These are phyloP conservation scores for Mormyrus lacerda DNA, from an alignment of 2,113 vertebrate species.

Conservation along the genomic window DNA sequence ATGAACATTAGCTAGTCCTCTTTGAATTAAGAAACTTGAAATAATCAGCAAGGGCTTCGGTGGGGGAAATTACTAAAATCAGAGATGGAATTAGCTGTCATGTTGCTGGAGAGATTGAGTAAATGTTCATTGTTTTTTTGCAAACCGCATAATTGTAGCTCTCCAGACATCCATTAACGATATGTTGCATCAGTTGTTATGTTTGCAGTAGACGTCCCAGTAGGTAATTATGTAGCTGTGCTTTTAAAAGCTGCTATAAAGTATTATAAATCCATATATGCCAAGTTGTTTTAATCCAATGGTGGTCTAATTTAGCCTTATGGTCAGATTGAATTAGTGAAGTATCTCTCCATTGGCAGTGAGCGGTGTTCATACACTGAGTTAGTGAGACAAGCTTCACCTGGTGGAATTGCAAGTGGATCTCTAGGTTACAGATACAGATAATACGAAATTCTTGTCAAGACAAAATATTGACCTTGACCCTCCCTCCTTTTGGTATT, in stretches of 20 bases:
- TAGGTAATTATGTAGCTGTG: neutral
- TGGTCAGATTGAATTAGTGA: neutral
- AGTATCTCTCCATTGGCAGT: neutral
- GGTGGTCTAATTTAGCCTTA: neutral
- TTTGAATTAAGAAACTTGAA: neutral
- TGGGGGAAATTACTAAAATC: neutral
- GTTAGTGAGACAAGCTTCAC: neutral
- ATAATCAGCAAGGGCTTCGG: neutral
- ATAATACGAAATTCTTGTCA: neutral
- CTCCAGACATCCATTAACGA: neutral
- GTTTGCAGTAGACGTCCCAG: neutral
- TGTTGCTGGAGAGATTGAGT: neutral
- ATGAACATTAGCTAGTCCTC: neutral
- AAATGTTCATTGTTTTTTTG: neutral
- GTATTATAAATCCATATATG: neutral
- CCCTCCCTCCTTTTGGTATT: neutral
- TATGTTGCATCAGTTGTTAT: neutral
- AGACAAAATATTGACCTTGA: conserved; percentile 9
- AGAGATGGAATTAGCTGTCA: conserved; percentile 12
- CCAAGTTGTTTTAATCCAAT: neutral
- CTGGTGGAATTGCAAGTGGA: neutral
- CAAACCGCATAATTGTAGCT: neutral
- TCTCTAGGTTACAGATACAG: neutral
- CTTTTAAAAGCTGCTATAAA: neutral
- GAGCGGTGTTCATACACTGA: neutral